Evolutionary conservation across 2,797 vertebrate species (phyloP).

Genomic region (Telmatherina bonti): DNA sequence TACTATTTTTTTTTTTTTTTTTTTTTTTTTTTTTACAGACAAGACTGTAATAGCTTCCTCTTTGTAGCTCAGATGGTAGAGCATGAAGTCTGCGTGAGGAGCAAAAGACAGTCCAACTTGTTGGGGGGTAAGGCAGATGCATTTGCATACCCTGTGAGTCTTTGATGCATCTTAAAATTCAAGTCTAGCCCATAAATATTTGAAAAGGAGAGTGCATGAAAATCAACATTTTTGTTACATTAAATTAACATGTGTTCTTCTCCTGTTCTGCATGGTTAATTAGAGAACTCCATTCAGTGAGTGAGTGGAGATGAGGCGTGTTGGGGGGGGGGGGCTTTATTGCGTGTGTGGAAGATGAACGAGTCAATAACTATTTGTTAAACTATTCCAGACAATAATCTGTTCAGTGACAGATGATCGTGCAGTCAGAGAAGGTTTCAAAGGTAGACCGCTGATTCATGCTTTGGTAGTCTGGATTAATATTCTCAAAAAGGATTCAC

Average conservation of each 20-base stretch:
- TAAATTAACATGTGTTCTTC: slow-evolving; percentile 90
- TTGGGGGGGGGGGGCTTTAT: background rate
- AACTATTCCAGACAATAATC: slow-evolving; percentile 11
- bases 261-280: slow-evolving; percentile 87
- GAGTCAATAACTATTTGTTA: slow-evolving; percentile 19
- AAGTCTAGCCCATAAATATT: slow-evolving; percentile 88
- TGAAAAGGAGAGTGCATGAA: slow-evolving; percentile 86
- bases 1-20: no score
- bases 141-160: slow-evolving; percentile 86
- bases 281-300: slow-evolving; percentile 79
- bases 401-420: slow-evolving; percentile 57
- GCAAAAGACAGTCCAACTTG: slow-evolving; percentile 81
- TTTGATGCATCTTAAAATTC: slow-evolving; percentile 87
- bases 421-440: slow-evolving; percentile 72
- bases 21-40: no score
- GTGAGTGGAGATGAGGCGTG: slow-evolving; percentile 53
- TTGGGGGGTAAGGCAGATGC: slow-evolving; percentile 80
- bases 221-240: slow-evolving; percentile 91
- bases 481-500: slow-evolving; percentile 13
- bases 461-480: slow-evolving; percentile 34
- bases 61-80: slow-evolving; percentile 53
- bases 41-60: slow-evolving; percentile 60
- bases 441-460: slow-evolving; percentile 74
- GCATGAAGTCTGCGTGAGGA: slow-evolving; percentile 39
- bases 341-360: slow-evolving; percentile 2